Evolutionary conservation across 2,797 vertebrate genomes (phyloP).

Genomic region (Rhinoraja longicauda): DNA sequence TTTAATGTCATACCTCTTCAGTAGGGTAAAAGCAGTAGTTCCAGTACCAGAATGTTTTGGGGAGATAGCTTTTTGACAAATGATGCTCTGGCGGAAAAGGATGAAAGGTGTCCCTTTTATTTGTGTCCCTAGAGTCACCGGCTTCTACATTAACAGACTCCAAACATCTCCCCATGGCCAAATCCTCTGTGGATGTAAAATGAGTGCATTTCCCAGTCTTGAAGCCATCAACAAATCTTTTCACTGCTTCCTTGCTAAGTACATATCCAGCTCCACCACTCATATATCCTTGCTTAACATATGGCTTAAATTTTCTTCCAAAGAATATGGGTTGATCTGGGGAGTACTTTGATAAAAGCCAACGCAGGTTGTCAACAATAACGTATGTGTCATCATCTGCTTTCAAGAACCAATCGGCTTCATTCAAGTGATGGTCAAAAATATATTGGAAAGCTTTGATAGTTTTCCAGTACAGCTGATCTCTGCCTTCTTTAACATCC

Average conservation of each 20-base stretch:
- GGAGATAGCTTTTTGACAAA: slow-evolving; percentile 69
- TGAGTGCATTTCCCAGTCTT: slow-evolving; percentile 80
- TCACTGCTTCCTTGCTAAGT: slow-evolving; percentile 85
- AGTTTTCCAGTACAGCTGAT: slow-evolving; percentile 87
- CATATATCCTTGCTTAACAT: slow-evolving; percentile 92
- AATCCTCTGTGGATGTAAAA: slow-evolving; percentile 85
- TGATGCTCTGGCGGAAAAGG: slow-evolving; percentile 86
- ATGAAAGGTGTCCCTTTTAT: slow-evolving; percentile 87
- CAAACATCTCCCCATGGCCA: slow-evolving; percentile 89
- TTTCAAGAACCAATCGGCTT: slow-evolving; percentile 97
- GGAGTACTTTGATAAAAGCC: slow-evolving; percentile 77
- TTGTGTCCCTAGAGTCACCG: slow-evolving; percentile 82
- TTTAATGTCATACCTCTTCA: slow-evolving; percentile 68
- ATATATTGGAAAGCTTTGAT: slow-evolving; percentile 82
- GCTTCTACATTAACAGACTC: slow-evolving; percentile 82
- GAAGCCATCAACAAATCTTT: slow-evolving; percentile 82
- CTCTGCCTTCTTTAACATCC: slow-evolving; percentile 77
- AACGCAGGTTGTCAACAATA: slow-evolving; percentile 84
- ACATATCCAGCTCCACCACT: slow-evolving; percentile 94
- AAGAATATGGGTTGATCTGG: slow-evolving; percentile 84
- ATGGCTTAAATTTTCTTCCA: slow-evolving; percentile 87
- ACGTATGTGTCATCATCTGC: slow-evolving; percentile 93
- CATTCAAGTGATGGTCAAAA: slow-evolving; percentile 69
- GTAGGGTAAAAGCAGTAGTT: slow-evolving; percentile 91
- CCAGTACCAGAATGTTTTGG: slow-evolving; percentile 92